phyloP scores from a whole-genome alignment of 1,140 invertebrate genomes.

The Subanguina moxae region DNA sequence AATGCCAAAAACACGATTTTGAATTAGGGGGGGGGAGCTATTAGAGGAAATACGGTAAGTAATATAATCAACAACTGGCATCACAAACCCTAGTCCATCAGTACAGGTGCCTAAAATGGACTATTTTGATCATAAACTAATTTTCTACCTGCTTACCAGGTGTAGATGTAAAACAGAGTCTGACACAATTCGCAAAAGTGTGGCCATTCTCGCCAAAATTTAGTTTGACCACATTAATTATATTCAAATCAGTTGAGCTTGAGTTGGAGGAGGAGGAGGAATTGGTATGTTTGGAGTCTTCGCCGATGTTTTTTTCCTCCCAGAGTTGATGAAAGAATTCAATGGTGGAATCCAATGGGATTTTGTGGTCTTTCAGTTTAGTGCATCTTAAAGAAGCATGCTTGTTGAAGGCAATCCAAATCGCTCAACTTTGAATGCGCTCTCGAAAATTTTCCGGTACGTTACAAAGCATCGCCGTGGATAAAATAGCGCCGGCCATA shows the following conservation, averaged over 20 bases:
- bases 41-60: no score
- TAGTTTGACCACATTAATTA: not conserved
- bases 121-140: no score
- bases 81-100: not conserved
- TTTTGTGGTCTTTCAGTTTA: not conserved
- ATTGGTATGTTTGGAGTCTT: not conserved
- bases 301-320: not conserved
- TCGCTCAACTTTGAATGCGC: not conserved
- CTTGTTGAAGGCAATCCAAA: no score
- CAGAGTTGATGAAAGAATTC: not conserved
- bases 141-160: not conserved
- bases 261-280: not conserved
- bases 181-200: not conserved
- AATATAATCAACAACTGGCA: no score
- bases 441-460: not conserved
- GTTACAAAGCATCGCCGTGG: no score
- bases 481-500: no score
- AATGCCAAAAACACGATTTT: no score
- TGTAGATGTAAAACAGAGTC: not conserved
- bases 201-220: not conserved
- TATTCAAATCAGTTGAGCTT: not conserved
- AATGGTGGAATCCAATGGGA: not conserved
- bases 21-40: no score
- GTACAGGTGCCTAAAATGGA: not conserved
- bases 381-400: not conserved